phyloP scores from a whole-genome alignment of 2,888 invertebrate species.

The Cylindroiulus punctatus region DNA sequence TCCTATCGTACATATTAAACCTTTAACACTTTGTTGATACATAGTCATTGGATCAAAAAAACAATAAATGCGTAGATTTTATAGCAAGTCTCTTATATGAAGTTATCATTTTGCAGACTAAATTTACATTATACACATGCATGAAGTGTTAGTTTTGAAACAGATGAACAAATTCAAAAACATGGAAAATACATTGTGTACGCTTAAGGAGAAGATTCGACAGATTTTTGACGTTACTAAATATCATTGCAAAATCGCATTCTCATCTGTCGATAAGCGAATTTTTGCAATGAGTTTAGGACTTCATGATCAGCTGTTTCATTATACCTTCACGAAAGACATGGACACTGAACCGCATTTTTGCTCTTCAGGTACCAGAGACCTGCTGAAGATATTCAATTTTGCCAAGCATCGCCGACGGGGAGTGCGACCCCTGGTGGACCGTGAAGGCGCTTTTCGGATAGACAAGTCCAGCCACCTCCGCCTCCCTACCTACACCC shows the following conservation, averaged over 20 bases:
- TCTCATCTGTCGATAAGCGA: no score
- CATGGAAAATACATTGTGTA: not conserved
- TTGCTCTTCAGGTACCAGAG: conserved; percentile 50
- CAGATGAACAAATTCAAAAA: not conserved
- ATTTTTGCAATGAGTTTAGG: no score
- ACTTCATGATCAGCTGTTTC: no score
- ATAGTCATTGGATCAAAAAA: no score
- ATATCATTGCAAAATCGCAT: not conserved
- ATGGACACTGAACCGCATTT: no score
- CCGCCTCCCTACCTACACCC: conserved; percentile 55
- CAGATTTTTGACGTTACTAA: not conserved
- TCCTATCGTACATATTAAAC: no score
- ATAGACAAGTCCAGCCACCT: conserved; percentile 54
- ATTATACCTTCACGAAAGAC: no score
- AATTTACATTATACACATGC: no score
- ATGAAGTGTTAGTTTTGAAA: conserved; percentile 2
- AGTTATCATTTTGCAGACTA: no score
- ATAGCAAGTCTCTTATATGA: not conserved
- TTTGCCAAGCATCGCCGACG: conserved; percentile 52
- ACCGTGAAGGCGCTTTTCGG: conserved; percentile 54
- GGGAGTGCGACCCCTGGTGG: conserved; percentile 51
- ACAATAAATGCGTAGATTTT: not conserved
- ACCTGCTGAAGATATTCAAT: conserved; percentile 55
- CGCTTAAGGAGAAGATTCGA: no score
- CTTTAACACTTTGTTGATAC: not conserved